A percentile compares a stretch with the other conserved stretches of the same genome.
phyloP scores from a whole-genome alignment of 2,888 invertebrate genomes.

The Pammene aurita region DNA sequence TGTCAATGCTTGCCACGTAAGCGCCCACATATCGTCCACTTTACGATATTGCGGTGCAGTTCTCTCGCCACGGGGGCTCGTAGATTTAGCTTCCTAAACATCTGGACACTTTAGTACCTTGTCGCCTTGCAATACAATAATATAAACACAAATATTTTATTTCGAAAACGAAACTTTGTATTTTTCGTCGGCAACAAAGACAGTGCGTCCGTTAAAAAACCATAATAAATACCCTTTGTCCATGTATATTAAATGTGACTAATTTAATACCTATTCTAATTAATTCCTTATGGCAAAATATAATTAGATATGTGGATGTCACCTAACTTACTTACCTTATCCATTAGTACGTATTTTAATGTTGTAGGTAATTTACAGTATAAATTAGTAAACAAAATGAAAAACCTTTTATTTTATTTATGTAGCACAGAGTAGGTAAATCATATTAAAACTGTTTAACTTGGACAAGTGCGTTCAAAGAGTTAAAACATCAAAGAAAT shows the following conservation, averaged over 20 bases:
- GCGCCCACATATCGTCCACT: conserved; percentile 8
- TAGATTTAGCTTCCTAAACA: conserved; percentile 4
- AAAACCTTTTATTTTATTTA: too few species aligned
- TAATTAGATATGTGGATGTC: too few species aligned
- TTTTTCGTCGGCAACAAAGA: neutral
- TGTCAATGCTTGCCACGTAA: conserved; percentile 20
- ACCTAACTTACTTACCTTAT: too few species aligned
- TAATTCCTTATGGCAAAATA: too few species aligned
- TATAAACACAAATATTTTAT: neutral
- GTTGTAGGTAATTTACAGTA: too few species aligned
- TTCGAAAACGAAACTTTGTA: neutral
- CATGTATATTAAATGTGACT: too few species aligned
- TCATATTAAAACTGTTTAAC: too few species aligned
- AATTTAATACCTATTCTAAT: too few species aligned
- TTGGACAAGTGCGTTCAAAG: neutral
- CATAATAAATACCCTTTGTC: too few species aligned
- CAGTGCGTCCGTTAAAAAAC: neutral
- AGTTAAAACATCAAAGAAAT: conserved; percentile 8
- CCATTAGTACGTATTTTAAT: too few species aligned
- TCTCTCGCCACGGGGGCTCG: conserved; percentile 4
- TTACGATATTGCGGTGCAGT: conserved; percentile 25
- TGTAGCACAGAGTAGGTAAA: too few species aligned
- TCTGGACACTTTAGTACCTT: conserved; percentile 5
- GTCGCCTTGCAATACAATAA: neutral
- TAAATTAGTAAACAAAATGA: too few species aligned